Conservation (phyloP, 2,888 invertebrate genomes). For the Caenorhabditis virilis region DNA sequence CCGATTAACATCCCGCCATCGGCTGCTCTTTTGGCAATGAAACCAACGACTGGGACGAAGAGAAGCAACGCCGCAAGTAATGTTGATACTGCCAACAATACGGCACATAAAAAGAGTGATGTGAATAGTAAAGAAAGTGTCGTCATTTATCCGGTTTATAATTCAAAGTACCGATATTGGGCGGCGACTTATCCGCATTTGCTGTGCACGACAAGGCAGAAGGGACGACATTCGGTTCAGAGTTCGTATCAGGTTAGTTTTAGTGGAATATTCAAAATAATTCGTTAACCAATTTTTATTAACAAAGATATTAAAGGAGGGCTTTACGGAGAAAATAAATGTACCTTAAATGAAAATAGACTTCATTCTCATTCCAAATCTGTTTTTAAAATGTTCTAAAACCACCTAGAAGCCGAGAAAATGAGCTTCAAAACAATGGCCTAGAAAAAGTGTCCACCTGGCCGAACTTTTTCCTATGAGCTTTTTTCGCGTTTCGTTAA, state of each 20-base stretch:
- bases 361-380: too few relatives aligned
- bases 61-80: constrained; percentile 54
- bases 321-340: too few relatives aligned
- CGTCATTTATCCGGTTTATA: constrained; percentile 62
- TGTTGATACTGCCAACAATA: constrained; percentile 49
- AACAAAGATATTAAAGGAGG: too few relatives aligned
- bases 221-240: constrained; percentile 58
- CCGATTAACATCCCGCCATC: constrained; percentile 53
- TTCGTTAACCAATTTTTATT: too few relatives aligned
- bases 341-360: too few relatives aligned
- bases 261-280: too few relatives aligned
- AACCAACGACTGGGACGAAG: constrained; percentile 65
- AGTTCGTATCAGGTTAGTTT: constrained; percentile 54
- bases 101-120: constrained; percentile 67
- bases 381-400: too few relatives aligned
- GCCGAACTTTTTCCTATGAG: too few relatives aligned
- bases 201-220: constrained; percentile 66
- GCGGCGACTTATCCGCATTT: constrained; percentile 67
- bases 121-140: constrained; percentile 64
- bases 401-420: too few relatives aligned
- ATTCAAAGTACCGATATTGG: constrained; percentile 62
- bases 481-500: too few relatives aligned
- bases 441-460: too few relatives aligned
- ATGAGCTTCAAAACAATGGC: too few relatives aligned
- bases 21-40: constrained; percentile 65